These are phyloP conservation scores for Catharus fuscescens DNA, from an alignment of 2,113 vertebrate genomes.

Conservation along the genomic window DNA sequence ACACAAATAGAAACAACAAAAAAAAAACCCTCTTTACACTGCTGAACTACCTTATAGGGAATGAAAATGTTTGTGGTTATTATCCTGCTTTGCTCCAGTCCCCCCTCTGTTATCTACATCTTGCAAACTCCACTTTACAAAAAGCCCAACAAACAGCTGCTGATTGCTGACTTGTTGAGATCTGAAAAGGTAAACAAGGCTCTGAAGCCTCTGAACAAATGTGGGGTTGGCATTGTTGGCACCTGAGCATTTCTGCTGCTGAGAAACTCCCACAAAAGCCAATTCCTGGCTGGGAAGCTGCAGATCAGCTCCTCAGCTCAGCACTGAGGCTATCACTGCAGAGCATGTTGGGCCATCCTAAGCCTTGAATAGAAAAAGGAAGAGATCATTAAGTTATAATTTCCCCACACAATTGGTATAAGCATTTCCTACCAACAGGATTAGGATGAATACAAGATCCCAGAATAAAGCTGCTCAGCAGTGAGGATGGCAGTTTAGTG, in stretches of 20 bases:
- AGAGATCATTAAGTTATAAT: constrained; percentile 84
- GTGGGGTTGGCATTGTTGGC: constrained; percentile 3
- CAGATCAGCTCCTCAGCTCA: constrained; percentile 50
- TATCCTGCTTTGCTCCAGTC: background rate
- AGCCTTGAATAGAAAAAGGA: constrained; percentile 67
- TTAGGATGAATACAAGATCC: constrained; percentile 76
- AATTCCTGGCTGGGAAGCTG: constrained; percentile 54
- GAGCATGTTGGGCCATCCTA: constrained; percentile 61
- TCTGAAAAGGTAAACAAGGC: constrained; percentile 48
- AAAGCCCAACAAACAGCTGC: constrained; percentile 7
- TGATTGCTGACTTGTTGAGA: constrained; percentile 28
- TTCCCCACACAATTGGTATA: constrained; percentile 78
- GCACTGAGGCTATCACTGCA: constrained; percentile 57
- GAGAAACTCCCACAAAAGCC: constrained; percentile 26
- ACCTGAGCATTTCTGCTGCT: constrained; percentile 6
- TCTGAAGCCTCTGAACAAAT: constrained; percentile 4
- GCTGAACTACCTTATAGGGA: background rate
- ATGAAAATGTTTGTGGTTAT: constrained; percentile 12
- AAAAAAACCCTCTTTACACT: background rate
- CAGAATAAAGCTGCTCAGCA: constrained; percentile 81
- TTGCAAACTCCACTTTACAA: background rate
- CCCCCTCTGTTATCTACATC: constrained; percentile 20
- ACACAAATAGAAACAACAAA: background rate
- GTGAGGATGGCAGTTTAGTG: constrained; percentile 76
- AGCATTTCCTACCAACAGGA: constrained; percentile 81